These are phyloP conservation scores for Rachycentron canadum DNA, from an alignment of 2,797 vertebrate species.

Conservation along the genomic window DNA sequence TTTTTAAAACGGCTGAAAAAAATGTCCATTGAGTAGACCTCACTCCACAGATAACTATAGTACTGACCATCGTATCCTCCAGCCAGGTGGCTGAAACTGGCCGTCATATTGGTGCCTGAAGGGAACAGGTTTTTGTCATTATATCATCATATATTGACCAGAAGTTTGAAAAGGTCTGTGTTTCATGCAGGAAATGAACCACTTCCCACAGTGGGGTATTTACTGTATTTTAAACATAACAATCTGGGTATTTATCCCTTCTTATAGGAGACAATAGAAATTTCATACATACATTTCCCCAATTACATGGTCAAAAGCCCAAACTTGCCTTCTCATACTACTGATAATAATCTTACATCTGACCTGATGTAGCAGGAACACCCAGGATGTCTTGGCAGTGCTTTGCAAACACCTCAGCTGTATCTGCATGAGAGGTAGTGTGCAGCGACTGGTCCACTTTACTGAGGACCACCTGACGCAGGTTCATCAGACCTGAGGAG, in stretches of 20 bases:
- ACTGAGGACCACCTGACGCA: constrained; percentile 95
- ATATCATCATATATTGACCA: not conserved
- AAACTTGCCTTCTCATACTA: too few relatives aligned
- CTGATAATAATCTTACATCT: not conserved
- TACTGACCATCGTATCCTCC: constrained; percentile 96
- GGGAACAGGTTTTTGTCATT: constrained; percentile 39
- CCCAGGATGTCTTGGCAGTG: constrained; percentile 91
- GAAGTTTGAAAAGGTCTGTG: too few relatives aligned
- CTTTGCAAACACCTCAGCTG: constrained; percentile 90
- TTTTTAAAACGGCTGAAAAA: constrained; percentile 94
- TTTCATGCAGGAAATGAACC: too few relatives aligned
- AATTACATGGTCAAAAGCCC: not conserved
- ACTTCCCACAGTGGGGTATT: not conserved
- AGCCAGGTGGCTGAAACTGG: constrained; percentile 93
- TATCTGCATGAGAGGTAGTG: constrained; percentile 85
- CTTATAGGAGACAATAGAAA: not conserved
- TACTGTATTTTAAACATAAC: not conserved
- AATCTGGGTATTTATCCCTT: not conserved
- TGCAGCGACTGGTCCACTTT: constrained; percentile 95
- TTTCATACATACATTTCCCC: not conserved
- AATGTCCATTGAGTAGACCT: constrained; percentile 96
- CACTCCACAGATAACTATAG: constrained; percentile 97
- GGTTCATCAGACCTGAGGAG: constrained; percentile 90
- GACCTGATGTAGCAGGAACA: constrained; percentile 94
- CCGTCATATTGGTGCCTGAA: constrained; percentile 95